Conservation (phyloP, 2,113 vertebrate genomes). For the Serilophus lunatus region DNA sequence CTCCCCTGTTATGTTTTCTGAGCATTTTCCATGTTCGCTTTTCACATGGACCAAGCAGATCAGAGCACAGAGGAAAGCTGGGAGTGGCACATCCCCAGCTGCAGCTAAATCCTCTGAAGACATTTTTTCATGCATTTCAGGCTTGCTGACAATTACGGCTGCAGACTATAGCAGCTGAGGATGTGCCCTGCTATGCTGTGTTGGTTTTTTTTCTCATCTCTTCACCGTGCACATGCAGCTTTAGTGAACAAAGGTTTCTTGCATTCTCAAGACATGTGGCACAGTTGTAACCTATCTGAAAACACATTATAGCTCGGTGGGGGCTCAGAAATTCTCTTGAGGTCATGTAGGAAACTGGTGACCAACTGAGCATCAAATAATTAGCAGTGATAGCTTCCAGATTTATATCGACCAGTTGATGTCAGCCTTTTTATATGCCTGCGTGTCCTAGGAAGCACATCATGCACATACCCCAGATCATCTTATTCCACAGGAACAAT, state of each 20-base stretch:
- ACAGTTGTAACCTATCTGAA: neutral
- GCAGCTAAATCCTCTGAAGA: neutral
- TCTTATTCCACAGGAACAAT: neutral
- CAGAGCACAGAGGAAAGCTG: neutral
- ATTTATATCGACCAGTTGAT: neutral
- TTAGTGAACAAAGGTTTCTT: neutral
- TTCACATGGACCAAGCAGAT: neutral
- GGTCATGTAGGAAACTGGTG: neutral
- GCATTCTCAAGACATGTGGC: accelerated
- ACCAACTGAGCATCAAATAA: neutral
- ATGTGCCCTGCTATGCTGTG: neutral
- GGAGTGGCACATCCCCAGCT: neutral
- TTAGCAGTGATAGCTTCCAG: neutral
- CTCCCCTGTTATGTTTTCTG: neutral
- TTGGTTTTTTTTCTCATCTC: neutral
- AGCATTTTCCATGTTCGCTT: neutral
- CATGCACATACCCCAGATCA: accelerated
- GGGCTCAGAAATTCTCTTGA: neutral
- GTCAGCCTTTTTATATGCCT: neutral
- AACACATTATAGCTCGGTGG: neutral
- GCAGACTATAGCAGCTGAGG: neutral
- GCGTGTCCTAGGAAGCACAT: neutral
- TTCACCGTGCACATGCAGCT: neutral
- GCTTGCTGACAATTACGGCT: neutral
- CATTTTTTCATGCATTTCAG: neutral